These are phyloP conservation scores for Zapornia atra DNA, from an alignment of 2,113 vertebrate genomes.

Conservation along the genomic window DNA sequence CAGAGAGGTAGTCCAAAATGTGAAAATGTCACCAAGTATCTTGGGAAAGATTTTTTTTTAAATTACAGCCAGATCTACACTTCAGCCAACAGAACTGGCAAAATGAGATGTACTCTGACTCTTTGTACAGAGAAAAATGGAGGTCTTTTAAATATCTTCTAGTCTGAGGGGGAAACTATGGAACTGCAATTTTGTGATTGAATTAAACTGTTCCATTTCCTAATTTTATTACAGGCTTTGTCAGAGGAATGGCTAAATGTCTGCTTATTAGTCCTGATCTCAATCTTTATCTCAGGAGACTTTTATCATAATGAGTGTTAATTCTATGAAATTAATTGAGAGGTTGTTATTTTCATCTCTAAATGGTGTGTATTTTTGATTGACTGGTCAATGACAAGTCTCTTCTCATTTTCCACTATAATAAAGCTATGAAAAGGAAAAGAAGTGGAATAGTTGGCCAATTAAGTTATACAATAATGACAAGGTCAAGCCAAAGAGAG, in stretches of 20 bases:
- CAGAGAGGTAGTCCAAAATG: constrained; percentile 8
- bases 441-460: constrained; percentile 38
- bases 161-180: not conserved
- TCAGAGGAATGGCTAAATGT: constrained; percentile 34
- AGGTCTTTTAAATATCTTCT: not conserved
- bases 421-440: constrained; percentile 31
- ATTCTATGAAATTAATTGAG: constrained; percentile 64
- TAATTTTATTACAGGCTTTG: constrained; percentile 40
- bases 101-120: not conserved
- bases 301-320: constrained; percentile 60
- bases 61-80: not conserved
- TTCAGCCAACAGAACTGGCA: not conserved
- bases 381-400: constrained; percentile 39
- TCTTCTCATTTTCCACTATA: constrained; percentile 19
- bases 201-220: constrained; percentile 27
- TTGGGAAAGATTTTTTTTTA: not conserved
- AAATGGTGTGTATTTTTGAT: constrained; percentile 45
- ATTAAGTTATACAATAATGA: constrained; percentile 53
- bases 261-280: constrained; percentile 31
- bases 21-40: constrained; percentile 21
- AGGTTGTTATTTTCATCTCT: constrained; percentile 51
- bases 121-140: not conserved
- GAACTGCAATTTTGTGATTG: not conserved
- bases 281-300: constrained; percentile 27
- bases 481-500: constrained; percentile 56